Evolutionary conservation across 2,888 invertebrate species (phyloP).

Genomic region (Clostera curtula): DNA sequence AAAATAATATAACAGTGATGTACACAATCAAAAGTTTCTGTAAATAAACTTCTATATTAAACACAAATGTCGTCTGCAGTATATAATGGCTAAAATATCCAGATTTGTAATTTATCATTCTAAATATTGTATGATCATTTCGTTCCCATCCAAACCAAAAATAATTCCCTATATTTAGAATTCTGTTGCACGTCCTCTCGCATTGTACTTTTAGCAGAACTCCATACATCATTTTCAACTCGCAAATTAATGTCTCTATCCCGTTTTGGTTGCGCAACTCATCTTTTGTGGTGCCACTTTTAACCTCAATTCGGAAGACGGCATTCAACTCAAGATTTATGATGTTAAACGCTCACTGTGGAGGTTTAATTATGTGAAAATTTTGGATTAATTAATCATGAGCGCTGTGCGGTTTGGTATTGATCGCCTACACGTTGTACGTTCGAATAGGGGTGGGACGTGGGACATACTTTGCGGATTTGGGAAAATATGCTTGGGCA

Average conservation of each 20-base stretch:
- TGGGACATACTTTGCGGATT: too few species aligned
- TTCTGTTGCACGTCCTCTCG: too few species aligned
- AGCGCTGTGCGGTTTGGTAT: conserved; percentile 19
- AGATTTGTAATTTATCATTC: conserved; percentile 1
- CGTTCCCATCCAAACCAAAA: conserved; percentile 5
- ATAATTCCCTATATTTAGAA: background rate
- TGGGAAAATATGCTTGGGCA: too few species aligned
- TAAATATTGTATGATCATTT: conserved; percentile 8
- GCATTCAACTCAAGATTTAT: conserved; percentile 36
- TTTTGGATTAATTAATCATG: conserved; percentile 34
- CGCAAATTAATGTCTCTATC: conserved; percentile 21
- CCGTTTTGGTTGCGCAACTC: conserved; percentile 28
- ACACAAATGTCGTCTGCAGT: too few species aligned
- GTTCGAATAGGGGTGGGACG: too few species aligned
- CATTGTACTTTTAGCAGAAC: background rate
- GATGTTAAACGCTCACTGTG: conserved; percentile 23
- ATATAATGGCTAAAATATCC: too few species aligned
- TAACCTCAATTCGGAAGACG: conserved; percentile 29
- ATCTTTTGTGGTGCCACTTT: conserved; percentile 28
- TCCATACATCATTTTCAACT: background rate
- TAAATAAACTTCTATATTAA: too few species aligned
- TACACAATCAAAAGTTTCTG: too few species aligned
- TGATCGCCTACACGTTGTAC: conserved; percentile 27
- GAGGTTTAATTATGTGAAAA: conserved; percentile 31
- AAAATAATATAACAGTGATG: too few species aligned